Percentiles rank a stretch among this genome's conserved stretches.
phyloP scores from a whole-genome alignment of 2,888 invertebrate genomes.

The Beris morrisii region DNA sequence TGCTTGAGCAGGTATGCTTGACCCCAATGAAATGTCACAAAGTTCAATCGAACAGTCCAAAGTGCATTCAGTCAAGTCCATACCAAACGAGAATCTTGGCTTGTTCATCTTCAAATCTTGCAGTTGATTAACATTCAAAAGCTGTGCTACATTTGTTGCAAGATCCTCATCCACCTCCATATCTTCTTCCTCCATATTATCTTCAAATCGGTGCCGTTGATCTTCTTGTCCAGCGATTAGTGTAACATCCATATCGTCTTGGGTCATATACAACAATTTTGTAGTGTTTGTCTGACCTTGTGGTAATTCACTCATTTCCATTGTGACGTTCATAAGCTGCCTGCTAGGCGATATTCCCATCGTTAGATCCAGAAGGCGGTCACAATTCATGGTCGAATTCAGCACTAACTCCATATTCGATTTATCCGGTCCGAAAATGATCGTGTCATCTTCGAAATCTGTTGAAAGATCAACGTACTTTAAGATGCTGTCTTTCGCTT shows the following conservation, averaged over 20 bases:
- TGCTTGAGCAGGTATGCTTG: conserved; percentile 42
- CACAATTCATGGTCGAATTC: conserved; percentile 51
- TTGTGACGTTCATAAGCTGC: conserved; percentile 49
- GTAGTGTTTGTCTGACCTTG: conserved; percentile 42
- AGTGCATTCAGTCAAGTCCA: conserved; percentile 53
- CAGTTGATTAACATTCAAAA: conserved; percentile 24
- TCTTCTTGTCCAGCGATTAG: conserved; percentile 9
- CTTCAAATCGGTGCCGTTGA: not conserved
- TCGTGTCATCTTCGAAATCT: conserved; percentile 24
- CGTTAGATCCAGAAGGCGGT: conserved; percentile 48
- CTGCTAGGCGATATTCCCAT: conserved; percentile 44
- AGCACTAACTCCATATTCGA: conserved; percentile 50
- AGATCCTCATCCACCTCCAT: conserved; percentile 47
- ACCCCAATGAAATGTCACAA: conserved; percentile 52
- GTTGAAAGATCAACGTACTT: conserved; percentile 27
- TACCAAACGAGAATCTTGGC: conserved; percentile 53
- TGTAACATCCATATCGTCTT: conserved; percentile 26
- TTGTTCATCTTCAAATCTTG: conserved; percentile 40
- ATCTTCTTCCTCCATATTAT: conserved; percentile 37
- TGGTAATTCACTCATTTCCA: conserved; percentile 46
- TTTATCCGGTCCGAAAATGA: conserved; percentile 44
- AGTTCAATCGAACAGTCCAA: conserved; percentile 55
- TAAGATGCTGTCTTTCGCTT: not conserved
- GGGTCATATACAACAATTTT: conserved; percentile 47
- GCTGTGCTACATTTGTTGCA: conserved; percentile 31